Evolutionary conservation across 2,113 vertebrate species (phyloP).

Genomic region (Heloderma charlesbogerti): DNA sequence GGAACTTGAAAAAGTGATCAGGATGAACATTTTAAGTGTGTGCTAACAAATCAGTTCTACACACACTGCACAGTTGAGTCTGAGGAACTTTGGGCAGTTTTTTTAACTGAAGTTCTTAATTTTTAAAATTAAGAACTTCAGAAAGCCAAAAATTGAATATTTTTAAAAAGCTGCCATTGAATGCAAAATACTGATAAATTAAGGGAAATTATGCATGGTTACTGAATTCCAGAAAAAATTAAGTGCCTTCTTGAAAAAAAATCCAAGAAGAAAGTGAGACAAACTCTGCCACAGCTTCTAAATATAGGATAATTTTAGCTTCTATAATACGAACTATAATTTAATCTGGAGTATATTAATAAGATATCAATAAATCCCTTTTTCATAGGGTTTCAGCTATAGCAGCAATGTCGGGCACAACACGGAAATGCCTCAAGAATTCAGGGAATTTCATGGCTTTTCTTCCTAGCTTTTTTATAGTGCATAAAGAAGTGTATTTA

Average conservation of each 20-base stretch:
- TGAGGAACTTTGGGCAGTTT: neutral
- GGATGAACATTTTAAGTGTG: slow-evolving; percentile 5
- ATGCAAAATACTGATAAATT: neutral
- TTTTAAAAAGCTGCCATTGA: neutral
- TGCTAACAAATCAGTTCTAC: neutral
- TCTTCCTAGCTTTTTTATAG: neutral
- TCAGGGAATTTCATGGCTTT: neutral
- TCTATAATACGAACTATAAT: neutral
- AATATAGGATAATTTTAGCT: neutral
- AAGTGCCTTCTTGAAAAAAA: neutral
- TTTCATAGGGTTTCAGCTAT: neutral
- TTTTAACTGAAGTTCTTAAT: neutral
- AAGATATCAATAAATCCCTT: neutral
- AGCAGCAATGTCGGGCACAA: neutral
- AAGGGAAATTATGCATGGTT: neutral
- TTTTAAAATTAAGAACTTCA: neutral
- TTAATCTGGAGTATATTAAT: neutral
- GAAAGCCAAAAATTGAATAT: neutral
- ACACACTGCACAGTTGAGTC: neutral
- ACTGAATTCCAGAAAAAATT: neutral
- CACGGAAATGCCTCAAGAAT: neutral
- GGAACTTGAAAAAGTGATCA: slow-evolving; percentile 48
- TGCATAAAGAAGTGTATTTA: neutral
- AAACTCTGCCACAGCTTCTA: neutral
- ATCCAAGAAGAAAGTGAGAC: neutral